phyloP scores from a whole-genome alignment of 2,113 vertebrate genomes.

The Rhipidura dahli region DNA sequence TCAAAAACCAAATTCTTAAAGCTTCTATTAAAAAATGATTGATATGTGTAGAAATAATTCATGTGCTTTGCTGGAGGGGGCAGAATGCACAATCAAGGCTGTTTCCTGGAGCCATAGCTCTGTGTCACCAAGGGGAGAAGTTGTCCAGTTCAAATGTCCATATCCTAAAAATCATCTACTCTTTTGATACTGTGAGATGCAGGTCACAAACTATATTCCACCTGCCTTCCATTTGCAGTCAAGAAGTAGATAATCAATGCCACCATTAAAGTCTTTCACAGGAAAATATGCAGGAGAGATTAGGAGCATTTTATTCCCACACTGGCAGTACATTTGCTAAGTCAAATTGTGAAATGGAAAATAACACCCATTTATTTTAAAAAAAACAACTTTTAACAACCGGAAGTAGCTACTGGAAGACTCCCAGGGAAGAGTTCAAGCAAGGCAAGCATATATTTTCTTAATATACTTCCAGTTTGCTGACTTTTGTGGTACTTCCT shows the following conservation, averaged over 20 bases:
- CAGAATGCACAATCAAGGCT: background rate
- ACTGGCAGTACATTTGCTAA: background rate
- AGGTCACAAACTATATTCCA: background rate
- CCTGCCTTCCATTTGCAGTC: background rate
- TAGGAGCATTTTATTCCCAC: background rate
- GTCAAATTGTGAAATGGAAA: background rate
- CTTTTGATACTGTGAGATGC: background rate
- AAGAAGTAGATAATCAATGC: background rate
- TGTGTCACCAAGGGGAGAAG: background rate
- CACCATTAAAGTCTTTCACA: background rate
- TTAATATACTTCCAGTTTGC: background rate
- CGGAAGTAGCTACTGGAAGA: background rate
- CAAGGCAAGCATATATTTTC: background rate
- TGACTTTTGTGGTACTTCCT: background rate
- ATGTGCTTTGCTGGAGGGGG: background rate
- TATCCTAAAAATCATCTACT: background rate
- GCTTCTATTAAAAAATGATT: background rate
- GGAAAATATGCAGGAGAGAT: background rate
- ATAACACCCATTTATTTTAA: background rate
- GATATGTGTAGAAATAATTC: background rate
- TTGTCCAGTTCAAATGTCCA: background rate
- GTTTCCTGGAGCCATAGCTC: background rate
- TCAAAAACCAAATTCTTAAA: background rate
- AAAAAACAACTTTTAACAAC: background rate
- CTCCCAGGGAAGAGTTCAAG: background rate